Percentiles rank a stretch among this genome's conserved stretches.
These are phyloP conservation scores for Phaedon cochleariae DNA, from an alignment of 2,888 invertebrate species.

Conservation along the genomic window DNA sequence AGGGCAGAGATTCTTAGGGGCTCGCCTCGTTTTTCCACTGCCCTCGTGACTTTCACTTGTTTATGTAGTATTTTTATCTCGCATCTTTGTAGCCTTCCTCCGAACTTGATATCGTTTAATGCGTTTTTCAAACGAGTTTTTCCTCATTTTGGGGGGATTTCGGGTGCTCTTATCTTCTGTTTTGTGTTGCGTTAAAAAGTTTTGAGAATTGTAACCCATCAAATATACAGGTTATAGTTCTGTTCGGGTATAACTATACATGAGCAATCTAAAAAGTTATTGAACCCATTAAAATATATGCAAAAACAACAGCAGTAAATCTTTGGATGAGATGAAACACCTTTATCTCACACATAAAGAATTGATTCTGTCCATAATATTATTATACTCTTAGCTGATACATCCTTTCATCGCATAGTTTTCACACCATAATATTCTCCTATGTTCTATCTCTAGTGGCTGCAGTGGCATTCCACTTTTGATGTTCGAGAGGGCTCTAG, in stretches of 20 bases:
- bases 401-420: background rate
- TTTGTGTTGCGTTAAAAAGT: background rate
- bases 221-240: no score
- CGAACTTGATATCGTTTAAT: background rate
- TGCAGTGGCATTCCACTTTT: background rate
- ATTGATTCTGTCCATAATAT: background rate
- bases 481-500: no score
- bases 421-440: background rate
- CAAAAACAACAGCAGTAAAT: background rate
- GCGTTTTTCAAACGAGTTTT: background rate
- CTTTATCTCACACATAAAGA: background rate
- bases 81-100: slow-evolving; percentile 43
- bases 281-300: no score
- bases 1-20: no score
- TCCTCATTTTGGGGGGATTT: no score
- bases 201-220: no score
- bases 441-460: background rate
- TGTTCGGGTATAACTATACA: no score
- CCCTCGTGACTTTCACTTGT: slow-evolving; percentile 50
- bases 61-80: slow-evolving; percentile 56
- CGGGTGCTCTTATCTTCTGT: background rate
- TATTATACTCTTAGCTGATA: background rate
- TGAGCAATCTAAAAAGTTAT: no score
- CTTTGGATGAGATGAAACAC: background rate
- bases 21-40: slow-evolving; percentile 32